Evolutionary conservation across 2,888 invertebrate species (phyloP), one percentile per base, ranked within the genome.

Genomic region (Phytoseiulus persimilis): DNA sequence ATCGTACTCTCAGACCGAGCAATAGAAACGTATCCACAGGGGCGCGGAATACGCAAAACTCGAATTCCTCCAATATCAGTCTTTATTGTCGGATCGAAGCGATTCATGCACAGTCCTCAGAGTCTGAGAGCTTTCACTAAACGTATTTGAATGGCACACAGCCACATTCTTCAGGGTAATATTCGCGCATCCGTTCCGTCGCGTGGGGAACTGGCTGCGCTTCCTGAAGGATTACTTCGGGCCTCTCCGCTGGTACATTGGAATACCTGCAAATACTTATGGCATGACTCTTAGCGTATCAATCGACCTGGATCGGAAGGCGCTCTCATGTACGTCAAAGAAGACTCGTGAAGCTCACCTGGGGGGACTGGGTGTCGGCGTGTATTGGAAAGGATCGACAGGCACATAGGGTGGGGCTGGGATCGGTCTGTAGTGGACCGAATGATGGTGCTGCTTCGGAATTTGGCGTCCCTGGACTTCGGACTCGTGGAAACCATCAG

Each of bases 391-490:
- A n/a, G 87, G 87, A 9, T 83, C 32, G 18, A 32, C 11, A 18
- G 83, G 83, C 5, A 39, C 39, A 33, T 87, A 87, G 45, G 32
- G n/a, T 39, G 87, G 87, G 28, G n/a, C 33, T 0, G 87, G 87
- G 0, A n/a, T 18, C 6, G 33, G 87, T 23, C 33, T 33, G 39
- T 45, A 87, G n/a, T 87, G 87, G n/a, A 87, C 87, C 87, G 87
- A 87, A 87, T 87, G 87, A 32, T 87, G 87, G 5, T 87, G 87
- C 31, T 87, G 87, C 18, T 87, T 33, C 28, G 33, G 87, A 23
- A 87, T 87, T 6, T 33, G n/a, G 5, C 87, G 87, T n/a, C 87
- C 87, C 6, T n/a, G 39, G 28, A 87, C 87, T 33, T 33, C n/a
- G 31, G n/a, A 32, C n/a, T 33, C 87, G 33, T 87, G 33, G 23